Conservation (phyloP, 1,140 invertebrate genomes). For the Eueides isabella region DNA sequence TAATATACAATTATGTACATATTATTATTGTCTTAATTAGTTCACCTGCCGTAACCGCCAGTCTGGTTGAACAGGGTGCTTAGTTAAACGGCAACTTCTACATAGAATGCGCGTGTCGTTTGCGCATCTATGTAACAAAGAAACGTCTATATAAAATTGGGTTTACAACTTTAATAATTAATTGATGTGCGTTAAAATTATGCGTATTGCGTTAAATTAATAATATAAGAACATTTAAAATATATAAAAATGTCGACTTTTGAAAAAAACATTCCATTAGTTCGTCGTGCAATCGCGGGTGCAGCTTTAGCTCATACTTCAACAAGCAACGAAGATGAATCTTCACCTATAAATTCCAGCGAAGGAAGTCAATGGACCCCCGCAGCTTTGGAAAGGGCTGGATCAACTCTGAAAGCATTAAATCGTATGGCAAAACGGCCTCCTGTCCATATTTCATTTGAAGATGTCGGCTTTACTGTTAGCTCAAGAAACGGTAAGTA, state of each 20-base stretch:
- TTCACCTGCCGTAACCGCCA: background rate
- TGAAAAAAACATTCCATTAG: constrained; percentile 53
- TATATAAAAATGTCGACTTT: constrained; percentile 52
- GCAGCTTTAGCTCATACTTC: constrained; percentile 56
- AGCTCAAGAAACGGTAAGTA: constrained; percentile 72
- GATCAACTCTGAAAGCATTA: constrained; percentile 74
- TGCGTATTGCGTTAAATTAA: too few relatives aligned
- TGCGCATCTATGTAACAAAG: constrained; percentile 34
- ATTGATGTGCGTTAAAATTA: constrained; percentile 28
- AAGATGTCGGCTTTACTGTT: constrained; percentile 84
- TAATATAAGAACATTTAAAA: constrained; percentile 20
- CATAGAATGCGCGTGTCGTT: constrained; percentile 44
- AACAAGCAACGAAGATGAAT: constrained; percentile 42
- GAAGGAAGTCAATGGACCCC: constrained; percentile 70
- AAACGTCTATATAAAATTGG: background rate
- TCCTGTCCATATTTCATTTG: constrained; percentile 86
- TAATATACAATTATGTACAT: too few relatives aligned
- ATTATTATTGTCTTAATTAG: background rate
- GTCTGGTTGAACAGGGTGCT: background rate
- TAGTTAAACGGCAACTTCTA: constrained; percentile 35
- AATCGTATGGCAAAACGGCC: constrained; percentile 80
- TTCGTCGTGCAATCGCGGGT: constrained; percentile 65
- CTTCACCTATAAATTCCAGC: constrained; percentile 48
- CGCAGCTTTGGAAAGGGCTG: constrained; percentile 72
- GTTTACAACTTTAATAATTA: constrained; percentile 2